phyloP scores from a whole-genome alignment of 2,888 invertebrate species.

The Lithophane ornitopus region DNA sequence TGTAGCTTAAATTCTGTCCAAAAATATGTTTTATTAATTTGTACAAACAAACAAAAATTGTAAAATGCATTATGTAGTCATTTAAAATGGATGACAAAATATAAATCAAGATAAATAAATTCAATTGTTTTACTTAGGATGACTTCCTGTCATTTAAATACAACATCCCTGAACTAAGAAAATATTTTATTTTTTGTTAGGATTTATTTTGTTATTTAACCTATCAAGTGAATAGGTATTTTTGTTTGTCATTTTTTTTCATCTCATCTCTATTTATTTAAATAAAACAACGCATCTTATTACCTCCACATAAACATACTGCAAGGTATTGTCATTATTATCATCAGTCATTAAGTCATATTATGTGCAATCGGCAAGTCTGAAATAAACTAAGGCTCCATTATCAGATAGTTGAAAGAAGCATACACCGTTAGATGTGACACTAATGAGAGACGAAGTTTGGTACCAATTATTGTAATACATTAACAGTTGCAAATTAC shows the following conservation, averaged over 20 bases:
- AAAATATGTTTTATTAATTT: constrained; percentile 14
- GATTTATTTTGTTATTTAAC: constrained; percentile 38
- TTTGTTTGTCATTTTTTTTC: constrained; percentile 56
- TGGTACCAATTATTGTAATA: constrained; percentile 53
- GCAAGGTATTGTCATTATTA: constrained; percentile 23
- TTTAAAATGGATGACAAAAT: constrained; percentile 23
- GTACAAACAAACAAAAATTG: constrained; percentile 30
- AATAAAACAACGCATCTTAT: constrained; percentile 32
- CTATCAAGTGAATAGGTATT: constrained; percentile 27
- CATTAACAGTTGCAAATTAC: constrained; percentile 69
- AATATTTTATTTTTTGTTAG: constrained; percentile 19
- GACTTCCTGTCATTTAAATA: constrained; percentile 30
- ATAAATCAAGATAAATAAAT: constrained; percentile 24
- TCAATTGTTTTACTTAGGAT: constrained; percentile 42
- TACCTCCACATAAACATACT: constrained; percentile 11
- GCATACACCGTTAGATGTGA: constrained; percentile 23
- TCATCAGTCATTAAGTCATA: constrained; percentile 21
- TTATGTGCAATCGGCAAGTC: constrained; percentile 33
- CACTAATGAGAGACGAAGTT: constrained; percentile 45
- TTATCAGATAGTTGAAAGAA: constrained; percentile 38
- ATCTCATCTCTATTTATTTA: constrained; percentile 52
- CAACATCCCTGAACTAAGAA: constrained; percentile 14
- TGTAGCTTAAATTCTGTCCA: constrained; percentile 31
- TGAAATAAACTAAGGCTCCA: constrained; percentile 41
- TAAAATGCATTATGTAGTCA: constrained; percentile 24